Percentiles rank a stretch among this genome's conserved stretches.
These are phyloP conservation scores for Gallinago paraguaiae DNA, from an alignment of 2,113 vertebrate species.

Conservation along the genomic window DNA sequence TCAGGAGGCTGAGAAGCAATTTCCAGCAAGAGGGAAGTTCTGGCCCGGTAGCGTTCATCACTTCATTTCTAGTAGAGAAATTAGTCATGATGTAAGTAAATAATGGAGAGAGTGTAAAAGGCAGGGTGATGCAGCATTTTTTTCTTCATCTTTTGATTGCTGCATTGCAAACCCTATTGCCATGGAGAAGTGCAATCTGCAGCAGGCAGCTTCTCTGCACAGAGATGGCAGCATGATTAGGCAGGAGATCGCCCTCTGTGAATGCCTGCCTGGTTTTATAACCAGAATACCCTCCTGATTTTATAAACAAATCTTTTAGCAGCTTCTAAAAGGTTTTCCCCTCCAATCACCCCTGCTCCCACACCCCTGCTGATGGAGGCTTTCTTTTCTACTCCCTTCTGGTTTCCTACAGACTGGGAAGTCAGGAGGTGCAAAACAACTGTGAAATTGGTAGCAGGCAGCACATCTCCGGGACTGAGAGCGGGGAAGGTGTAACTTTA, in stretches of 20 bases:
- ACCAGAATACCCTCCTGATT: background rate
- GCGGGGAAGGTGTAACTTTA: background rate
- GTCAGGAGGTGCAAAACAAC: background rate
- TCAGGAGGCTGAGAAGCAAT: slow-evolving; percentile 30
- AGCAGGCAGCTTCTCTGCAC: background rate
- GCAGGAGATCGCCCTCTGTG: background rate
- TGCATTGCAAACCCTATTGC: background rate
- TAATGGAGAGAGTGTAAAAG: background rate
- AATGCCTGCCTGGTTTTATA: background rate
- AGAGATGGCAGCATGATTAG: background rate
- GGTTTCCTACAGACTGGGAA: background rate
- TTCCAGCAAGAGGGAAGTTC: background rate
- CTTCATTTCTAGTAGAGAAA: background rate
- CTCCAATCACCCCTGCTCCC: background rate
- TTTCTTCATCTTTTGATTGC: background rate
- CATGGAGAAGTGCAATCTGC: background rate
- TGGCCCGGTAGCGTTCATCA: background rate
- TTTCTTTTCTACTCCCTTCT: background rate
- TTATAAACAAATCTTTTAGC: background rate
- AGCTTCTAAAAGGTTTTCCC: background rate
- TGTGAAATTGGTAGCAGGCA: background rate
- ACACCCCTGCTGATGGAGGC: background rate
- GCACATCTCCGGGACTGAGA: background rate
- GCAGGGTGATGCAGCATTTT: background rate
- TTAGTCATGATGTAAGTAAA: slow-evolving; percentile 6